Evolutionary conservation across 2,113 vertebrate species (phyloP).

Genomic region (Himantopus leucocephalus): DNA sequence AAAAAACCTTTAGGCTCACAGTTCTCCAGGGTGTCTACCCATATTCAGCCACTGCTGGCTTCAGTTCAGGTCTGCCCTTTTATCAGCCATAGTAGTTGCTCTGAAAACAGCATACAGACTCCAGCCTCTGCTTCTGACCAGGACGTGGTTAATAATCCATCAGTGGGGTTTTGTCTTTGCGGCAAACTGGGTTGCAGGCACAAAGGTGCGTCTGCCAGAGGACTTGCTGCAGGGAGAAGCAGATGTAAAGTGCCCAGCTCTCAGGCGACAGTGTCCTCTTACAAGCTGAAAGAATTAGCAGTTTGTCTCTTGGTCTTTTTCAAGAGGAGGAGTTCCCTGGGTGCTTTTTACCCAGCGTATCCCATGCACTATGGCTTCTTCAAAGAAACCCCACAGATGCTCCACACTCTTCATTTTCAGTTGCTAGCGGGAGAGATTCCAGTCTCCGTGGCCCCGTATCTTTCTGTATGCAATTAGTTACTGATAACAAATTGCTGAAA

Average conservation of each 20-base stretch:
- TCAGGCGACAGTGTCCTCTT: not conserved
- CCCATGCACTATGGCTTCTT: not conserved
- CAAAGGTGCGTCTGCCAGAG: not conserved
- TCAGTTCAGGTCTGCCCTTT: not conserved
- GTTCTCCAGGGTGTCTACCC: not conserved
- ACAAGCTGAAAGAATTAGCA: not conserved
- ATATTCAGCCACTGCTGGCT: not conserved
- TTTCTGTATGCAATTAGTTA: not conserved
- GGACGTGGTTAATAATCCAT: not conserved
- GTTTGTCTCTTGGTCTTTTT: not conserved
- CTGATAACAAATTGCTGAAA: not conserved
- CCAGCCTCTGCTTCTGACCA: not conserved
- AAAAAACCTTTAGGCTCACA: not conserved
- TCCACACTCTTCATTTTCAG: not conserved
- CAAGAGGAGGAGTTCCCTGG: not conserved
- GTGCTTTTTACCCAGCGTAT: not conserved
- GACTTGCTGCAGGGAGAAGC: not conserved
- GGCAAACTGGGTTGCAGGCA: not conserved
- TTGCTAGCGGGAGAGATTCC: not conserved
- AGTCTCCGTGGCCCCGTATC: not conserved
- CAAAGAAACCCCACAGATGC: not conserved
- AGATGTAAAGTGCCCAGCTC: not conserved
- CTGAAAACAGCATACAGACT: not conserved
- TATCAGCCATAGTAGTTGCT: not conserved
- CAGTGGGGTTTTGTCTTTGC: not conserved